Evolutionary conservation across 1,140 invertebrate genomes (phyloP), one percentile per base, ranked within the genome.

Genomic region (Kradibia gibbosae): DNA sequence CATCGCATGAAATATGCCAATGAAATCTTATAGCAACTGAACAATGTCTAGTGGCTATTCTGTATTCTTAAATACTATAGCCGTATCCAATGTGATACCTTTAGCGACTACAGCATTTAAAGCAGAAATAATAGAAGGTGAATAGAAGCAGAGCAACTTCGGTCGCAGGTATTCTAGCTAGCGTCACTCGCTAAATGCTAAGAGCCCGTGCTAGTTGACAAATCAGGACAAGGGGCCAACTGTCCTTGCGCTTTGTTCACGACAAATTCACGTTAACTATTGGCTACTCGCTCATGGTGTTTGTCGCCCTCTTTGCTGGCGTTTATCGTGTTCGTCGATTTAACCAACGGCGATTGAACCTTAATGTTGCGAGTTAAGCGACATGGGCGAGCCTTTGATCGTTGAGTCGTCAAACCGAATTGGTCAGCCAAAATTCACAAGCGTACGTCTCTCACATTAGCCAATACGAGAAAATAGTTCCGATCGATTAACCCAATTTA

Each of bases 321-420:
- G 25, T 8, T 28, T 20, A 10, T 28, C 8, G 7, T 20, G 55
- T 1, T 5, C 3, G 25, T 0, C 25, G 55, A 13, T 31, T 2
- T 11, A 25, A 15, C 60, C 3, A 67, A 36, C 62, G 62, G 1
- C n/a, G 25, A 15, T 48, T 8, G 55, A 76, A 65, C 48, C 48
- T 78, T 78, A 65, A 78, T 78, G 62, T 78, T 42, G 76, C 65
- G 28, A 50, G 65, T 31, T 48, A 76, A 76, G 55, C 39, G n/a
- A 10, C 20, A 31, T 36, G 22, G 28, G 36, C 22, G 3, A n/a
- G 57, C 31, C 76, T 78, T 78, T 78, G 76, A 78, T 70, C 65
- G 55, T n/a, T 15, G 62, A 67, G 31, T 55, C 76, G 76, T 70
- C 76, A 78, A 70, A 78, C 62, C 62, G 31, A 78, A 53, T 70